These are phyloP conservation scores for Scomber colias DNA, from an alignment of 2,113 vertebrate genomes.

Conservation along the genomic window DNA sequence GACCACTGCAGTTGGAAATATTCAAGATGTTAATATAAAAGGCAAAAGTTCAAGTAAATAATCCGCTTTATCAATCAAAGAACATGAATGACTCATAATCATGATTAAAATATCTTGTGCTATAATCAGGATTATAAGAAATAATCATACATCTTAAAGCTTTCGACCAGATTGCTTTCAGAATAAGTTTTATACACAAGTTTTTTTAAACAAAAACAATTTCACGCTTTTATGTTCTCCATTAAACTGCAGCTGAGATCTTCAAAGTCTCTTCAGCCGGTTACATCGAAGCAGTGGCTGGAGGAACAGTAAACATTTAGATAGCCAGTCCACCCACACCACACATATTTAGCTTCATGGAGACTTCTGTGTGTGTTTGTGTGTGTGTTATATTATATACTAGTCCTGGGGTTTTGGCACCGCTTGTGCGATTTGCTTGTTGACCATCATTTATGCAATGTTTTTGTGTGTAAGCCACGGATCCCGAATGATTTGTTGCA, in stretches of 20 bases:
- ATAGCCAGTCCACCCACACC: slow-evolving; percentile 56
- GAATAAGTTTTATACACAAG: background rate
- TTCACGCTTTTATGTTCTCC: background rate
- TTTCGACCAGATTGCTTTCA: slow-evolving; percentile 10
- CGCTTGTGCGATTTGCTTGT: slow-evolving; percentile 41
- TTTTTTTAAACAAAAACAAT: background rate
- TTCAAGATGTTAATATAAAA: slow-evolving; percentile 2
- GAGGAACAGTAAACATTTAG: slow-evolving; percentile 67
- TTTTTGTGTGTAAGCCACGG: slow-evolving; percentile 33
- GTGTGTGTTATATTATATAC: slow-evolving; percentile 26
- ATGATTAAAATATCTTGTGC: background rate
- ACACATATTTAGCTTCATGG: slow-evolving; percentile 39
- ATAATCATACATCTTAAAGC: background rate
- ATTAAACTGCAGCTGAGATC: slow-evolving; percentile 28
- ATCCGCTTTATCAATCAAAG: slow-evolving; percentile 28
- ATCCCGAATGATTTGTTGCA: slow-evolving; percentile 28
- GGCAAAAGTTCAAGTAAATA: slow-evolving; percentile 17
- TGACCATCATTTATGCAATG: slow-evolving; percentile 53
- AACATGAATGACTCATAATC: background rate
- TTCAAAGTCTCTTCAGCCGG: background rate
- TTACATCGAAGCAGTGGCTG: background rate
- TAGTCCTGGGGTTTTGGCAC: slow-evolving; percentile 45
- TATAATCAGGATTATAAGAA: background rate
- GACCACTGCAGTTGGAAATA: background rate
- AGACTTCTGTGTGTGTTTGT: slow-evolving; percentile 39